phyloP scores from a whole-genome alignment of 2,797 vertebrate species.

The Leptodactylus fallax region DNA sequence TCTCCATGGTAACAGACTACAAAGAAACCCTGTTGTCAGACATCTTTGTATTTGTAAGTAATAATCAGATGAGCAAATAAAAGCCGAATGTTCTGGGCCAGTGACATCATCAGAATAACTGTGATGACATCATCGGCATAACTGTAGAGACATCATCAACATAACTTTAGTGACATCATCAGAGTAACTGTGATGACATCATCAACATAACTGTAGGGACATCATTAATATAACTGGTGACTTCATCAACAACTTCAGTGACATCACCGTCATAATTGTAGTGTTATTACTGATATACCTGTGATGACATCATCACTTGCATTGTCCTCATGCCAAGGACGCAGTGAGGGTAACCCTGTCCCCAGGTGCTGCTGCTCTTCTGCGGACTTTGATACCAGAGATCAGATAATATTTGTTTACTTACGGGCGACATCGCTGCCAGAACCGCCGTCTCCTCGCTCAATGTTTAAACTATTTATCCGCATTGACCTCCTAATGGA shows the following conservation, averaged over 20 bases:
- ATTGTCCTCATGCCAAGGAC: background rate
- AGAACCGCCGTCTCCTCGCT: background rate
- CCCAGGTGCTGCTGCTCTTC: background rate
- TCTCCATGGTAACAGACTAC: background rate
- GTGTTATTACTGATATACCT: background rate
- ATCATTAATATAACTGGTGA: no score
- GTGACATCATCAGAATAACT: background rate
- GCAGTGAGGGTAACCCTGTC: background rate
- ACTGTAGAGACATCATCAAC: background rate
- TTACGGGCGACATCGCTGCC: conserved; percentile 1
- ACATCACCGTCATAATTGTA: background rate
- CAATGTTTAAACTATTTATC: background rate
- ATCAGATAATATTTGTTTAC: conserved; percentile 47
- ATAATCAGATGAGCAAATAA: no score
- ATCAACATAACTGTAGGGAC: background rate
- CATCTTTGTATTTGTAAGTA: no score
- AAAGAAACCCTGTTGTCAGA: background rate
- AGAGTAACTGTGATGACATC: no score
- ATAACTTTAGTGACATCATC: no score
- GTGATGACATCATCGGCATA: background rate
- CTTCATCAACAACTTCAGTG: background rate
- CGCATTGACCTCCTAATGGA: conserved; percentile 46
- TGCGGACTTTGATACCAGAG: conserved; percentile 28
- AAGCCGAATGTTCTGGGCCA: background rate
- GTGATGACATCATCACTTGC: background rate